Evolutionary conservation across 64 coral and sea anemone species (phyloP), one percentile per base, ranked within the genome.

Genomic region (Stylophora pistillata): DNA sequence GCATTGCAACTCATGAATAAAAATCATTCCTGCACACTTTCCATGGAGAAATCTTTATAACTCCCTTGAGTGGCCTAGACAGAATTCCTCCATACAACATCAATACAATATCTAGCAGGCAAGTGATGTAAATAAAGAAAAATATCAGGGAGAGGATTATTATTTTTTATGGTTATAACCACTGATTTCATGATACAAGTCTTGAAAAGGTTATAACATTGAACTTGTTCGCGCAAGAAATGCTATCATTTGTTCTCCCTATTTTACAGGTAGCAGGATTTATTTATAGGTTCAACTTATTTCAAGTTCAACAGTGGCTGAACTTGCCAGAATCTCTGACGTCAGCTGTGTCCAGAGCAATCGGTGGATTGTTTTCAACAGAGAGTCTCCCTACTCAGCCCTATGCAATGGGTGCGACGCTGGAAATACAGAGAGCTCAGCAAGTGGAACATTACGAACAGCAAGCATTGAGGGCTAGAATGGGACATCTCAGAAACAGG

Each of bases 391-490:
- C 82, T 55, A 12, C 56, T 2, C 91, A 92, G 53, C 81, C 87
- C 0, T 78, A 85, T 29, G 78, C 87, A 0, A 87, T 96, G 94
- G 94, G 94, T 9, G 94, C 94, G 0, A 96, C 94, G 9, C 47
- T 93, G 32, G 94, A 96, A 62, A 96, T 96, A 31, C 94, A 96
- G 75, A 77, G 86, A 54, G 91, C 90, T 15, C 94, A 96, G 27
- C 94, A 93, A 30, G 87, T 83, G 66, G 94, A 96, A 68, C 86
- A 84, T 82, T 87, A 93, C 55, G 94, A 96, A 57, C 94, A 90
- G 71, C 94, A 96, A 74, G 89, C 92, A 55, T 17, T 88, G 28
- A 93, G 86, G 69, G 70, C 87, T 30, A 87, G 88, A 58, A 89
- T 85, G 80, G 87, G 91, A 17, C 58, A 78, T 77, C 81, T 63